Base-by-base conservation (phyloP, 1,140 invertebrate species). In the Eubasilissa regina region DNA sequence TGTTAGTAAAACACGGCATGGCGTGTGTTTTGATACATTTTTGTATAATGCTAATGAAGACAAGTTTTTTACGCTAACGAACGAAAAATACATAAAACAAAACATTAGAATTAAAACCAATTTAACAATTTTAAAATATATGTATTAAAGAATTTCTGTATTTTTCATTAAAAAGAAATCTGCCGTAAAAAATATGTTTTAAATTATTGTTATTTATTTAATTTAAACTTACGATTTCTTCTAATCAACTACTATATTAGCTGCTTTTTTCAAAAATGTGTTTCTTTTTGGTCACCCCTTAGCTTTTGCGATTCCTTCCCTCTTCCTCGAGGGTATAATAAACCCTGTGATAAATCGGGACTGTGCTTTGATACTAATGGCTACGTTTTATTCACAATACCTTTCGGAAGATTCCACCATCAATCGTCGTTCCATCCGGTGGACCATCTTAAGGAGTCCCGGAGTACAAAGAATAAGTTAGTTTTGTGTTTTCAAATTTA, bases 371-470 rank as follows among this genome's bases (percentile, higher is more conserved):
- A 12, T 77, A 58, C 68, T 80, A 80, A 77, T 80, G 75, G 68
- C 53, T 51, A 70, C 75, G 68, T 74, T 80, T 80, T 73, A 75
- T 80, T 70, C 75, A 80, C 79, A 80, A 80, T 80, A 72, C 70
- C 21, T 44, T 44, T 47, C 55, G n/a, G 21, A 47, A 25, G 35
- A 47, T 45, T 72, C 64, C 21, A 8, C 19, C 25, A 56, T 70
- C 35, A 76, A 70, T 75, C 35, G 21, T 73, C 72, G 47, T 48
- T 56, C 15, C 68, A 80, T 80, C 79, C 44, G 74, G 72, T 58
- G 75, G 74, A 74, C 75, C 58, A 45, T 80, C 74, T 73, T 62
- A 44, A 72, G 68, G 73, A 25, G 11, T 25, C 35, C 58, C 9
- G 25, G 3, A 44, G 19, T 66, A 47, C 17, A 56, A 64, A 62